phyloP scores from a whole-genome alignment of 2,797 vertebrate genomes.

The Menidia menidia region DNA sequence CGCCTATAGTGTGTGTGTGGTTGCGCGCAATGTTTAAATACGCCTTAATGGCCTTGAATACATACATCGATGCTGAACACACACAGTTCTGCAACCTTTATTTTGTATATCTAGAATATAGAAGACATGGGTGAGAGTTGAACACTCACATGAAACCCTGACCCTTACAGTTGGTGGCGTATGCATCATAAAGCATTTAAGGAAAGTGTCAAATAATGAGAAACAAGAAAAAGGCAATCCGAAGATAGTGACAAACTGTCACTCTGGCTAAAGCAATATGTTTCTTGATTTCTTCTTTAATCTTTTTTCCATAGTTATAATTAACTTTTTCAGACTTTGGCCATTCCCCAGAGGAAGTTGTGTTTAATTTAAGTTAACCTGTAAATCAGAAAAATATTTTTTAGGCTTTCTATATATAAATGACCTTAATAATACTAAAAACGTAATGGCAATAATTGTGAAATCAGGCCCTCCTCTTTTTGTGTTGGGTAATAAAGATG shows the following conservation, averaged over 20 bases:
- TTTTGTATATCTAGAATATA: too few relatives aligned
- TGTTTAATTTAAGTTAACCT: not conserved
- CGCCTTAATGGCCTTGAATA: too few relatives aligned
- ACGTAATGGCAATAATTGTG: not conserved
- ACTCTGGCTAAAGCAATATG: not conserved
- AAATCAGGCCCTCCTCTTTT: not conserved
- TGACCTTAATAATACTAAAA: too few relatives aligned
- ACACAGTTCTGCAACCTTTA: too few relatives aligned
- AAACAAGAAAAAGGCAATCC: not conserved
- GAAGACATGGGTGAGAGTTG: not conserved
- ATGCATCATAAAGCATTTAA: not conserved
- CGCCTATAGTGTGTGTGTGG: too few relatives aligned
- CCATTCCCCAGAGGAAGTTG: not conserved
- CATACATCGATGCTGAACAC: too few relatives aligned
- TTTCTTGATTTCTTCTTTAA: not conserved
- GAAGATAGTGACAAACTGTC: not conserved
- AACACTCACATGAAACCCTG: not conserved
- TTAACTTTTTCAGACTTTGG: not conserved
- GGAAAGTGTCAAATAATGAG: not conserved
- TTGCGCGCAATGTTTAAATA: too few relatives aligned
- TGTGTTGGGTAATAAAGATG: not conserved
- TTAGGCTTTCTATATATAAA: too few relatives aligned
- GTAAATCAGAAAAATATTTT: not conserved
- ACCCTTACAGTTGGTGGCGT: not conserved
- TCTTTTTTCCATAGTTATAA: not conserved